phyloP scores from a whole-genome alignment of 2,113 vertebrate genomes.

The Macaca nemestrina region DNA sequence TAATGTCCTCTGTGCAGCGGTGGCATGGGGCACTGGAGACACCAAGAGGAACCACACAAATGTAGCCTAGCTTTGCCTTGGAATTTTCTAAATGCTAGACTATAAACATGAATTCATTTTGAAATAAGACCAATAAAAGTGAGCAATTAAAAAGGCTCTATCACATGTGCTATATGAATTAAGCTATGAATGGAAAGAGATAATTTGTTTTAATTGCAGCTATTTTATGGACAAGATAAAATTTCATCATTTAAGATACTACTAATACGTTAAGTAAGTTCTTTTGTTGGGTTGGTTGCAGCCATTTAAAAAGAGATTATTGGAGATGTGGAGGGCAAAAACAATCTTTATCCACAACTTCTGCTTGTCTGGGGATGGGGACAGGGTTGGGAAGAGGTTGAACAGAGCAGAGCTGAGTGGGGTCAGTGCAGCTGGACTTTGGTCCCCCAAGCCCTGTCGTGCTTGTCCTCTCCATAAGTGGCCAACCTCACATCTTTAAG shows the following conservation, averaged over 20 bases:
- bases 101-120: slow-evolving; percentile 16
- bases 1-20: accelerated
- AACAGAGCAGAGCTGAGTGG: not conserved
- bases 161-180: slow-evolving; percentile 14
- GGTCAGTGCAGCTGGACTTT: not conserved
- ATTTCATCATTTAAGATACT: slow-evolving; percentile 43
- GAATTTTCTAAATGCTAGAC: not conserved
- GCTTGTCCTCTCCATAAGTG: not conserved
- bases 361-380: not conserved
- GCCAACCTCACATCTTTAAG: not conserved
- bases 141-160: slow-evolving; percentile 1
- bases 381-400: too few relatives aligned
- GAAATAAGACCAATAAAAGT: slow-evolving; percentile 25
- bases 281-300: not conserved
- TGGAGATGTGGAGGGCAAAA: not conserved
- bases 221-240: slow-evolving; percentile 45
- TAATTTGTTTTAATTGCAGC: slow-evolving; percentile 60
- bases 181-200: slow-evolving; percentile 34
- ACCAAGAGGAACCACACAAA: not conserved
- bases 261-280: slow-evolving; percentile 27
- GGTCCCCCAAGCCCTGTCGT: not conserved
- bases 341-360: not conserved
- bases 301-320: not conserved
- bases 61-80: not conserved
- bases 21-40: not conserved